These are phyloP conservation scores for Sorex fumeus DNA, from an alignment of 2,113 vertebrate genomes.

Conservation along the genomic window DNA sequence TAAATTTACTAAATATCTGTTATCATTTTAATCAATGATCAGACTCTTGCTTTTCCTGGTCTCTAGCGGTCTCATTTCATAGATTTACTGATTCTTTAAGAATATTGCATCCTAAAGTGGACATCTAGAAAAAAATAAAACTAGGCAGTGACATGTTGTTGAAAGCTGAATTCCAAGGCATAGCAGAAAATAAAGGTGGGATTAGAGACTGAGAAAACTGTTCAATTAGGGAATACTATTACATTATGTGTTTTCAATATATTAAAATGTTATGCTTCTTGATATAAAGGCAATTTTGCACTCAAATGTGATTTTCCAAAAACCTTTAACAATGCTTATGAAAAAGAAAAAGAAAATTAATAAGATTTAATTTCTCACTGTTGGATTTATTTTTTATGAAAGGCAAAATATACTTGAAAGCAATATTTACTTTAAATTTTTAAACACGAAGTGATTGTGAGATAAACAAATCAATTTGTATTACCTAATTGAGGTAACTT, in stretches of 20 bases:
- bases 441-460: not conserved
- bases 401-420: slow-evolving; percentile 12
- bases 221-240: not conserved
- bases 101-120: fast-evolving
- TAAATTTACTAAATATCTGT: not conserved
- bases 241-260: not conserved
- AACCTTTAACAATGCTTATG: not conserved
- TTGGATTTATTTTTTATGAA: not conserved
- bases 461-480: not conserved
- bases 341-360: slow-evolving; percentile 14
- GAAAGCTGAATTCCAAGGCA: not conserved
- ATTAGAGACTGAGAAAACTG: not conserved
- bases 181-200: not conserved
- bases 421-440: not conserved
- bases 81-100: not conserved
- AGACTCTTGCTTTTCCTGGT: not conserved
- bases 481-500: not conserved
- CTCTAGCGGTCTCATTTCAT: not conserved
- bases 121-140: not conserved
- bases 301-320: not conserved
- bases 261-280: not conserved
- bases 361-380: not conserved
- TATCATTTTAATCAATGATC: not conserved
- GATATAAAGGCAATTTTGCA: not conserved
- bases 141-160: not conserved